Percentiles rank a stretch among this genome's conserved stretches.
phyloP scores from a whole-genome alignment of 2,888 invertebrate genomes.

The Heliconius hortense region DNA sequence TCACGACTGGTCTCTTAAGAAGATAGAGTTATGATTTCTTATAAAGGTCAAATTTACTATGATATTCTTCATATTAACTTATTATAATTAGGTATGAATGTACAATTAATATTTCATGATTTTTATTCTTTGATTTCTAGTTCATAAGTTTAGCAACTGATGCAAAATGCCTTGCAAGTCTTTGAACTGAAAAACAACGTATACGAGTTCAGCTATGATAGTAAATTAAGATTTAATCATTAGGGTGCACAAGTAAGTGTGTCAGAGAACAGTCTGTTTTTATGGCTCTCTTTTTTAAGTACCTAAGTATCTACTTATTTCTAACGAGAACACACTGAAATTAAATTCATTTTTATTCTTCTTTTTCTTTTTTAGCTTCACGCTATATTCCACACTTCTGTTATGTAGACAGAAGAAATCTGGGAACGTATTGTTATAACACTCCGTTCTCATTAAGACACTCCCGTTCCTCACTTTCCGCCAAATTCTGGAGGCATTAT shows the following conservation, averaged over 20 bases:
- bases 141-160: neutral
- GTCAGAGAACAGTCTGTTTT: constrained; percentile 11
- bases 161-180: neutral
- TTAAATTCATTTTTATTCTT: neutral
- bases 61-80: neutral
- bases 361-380: no score
- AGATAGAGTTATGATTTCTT: constrained; percentile 10
- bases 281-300: neutral
- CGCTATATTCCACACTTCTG: no score
- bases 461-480: neutral
- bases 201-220: neutral
- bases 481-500: neutral
- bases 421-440: no score
- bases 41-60: neutral
- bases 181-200: neutral
- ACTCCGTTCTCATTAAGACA: no score
- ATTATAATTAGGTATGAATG: neutral
- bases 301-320: neutral
- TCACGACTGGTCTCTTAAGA: constrained; percentile 25
- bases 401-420: no score
- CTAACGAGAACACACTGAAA: neutral
- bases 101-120: neutral
- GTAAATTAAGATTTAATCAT: constrained; percentile 4
- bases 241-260: constrained; percentile 22
- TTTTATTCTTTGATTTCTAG: neutral